Base-by-base conservation (phyloP, 2,113 vertebrate species). In the Pseudorasbora parva region DNA sequence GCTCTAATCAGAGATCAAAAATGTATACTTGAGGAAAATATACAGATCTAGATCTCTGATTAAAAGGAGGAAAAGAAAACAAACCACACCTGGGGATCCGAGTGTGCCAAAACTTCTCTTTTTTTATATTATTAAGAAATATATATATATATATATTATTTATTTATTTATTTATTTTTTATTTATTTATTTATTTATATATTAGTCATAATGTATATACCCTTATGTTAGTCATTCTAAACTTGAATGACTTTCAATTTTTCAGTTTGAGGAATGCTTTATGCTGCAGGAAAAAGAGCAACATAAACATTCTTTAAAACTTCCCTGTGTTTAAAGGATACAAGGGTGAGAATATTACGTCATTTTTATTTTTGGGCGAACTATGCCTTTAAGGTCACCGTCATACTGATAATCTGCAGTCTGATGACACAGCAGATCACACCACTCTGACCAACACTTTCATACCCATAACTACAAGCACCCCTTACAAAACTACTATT, bases 1-100 rank as follows among this genome's bases (percentile, higher is more conserved):
- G 56, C 57, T 62, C 41, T 3, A 60, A 62, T 87, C 69, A 75
- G 84, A 88, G 78, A 82, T 76, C 11, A 45, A 57, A 62, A 27
- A 25, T 15, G 14, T 47, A 62, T 78, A 62, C 57, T 62, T 56
- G n/a, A 45, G 15, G 41, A 8, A 23, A 33, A 8, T 49, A 79
- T 51, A 49, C 43, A 64, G 59, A 47, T 62, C 37, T 41, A 45
- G 77, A 79, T 79, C 59, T 79, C 78, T 66, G 59, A 66, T 49
- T 79, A 30, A 62, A 27, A 27, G 43, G 4, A 49, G 23, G 45
- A 49, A 62, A 64, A 21, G 5, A 79, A 66, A 43, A 49, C 77
- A 49, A 66, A 79, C 77, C 59, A 66, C 57, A 79, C 43, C 78
- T 49, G 10, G 51, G 43, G 25, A 45, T 79, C 60, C 47, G 41